Evolutionary conservation across 2,888 invertebrate genomes (phyloP).

Genomic region (Lathronympha strigana): DNA sequence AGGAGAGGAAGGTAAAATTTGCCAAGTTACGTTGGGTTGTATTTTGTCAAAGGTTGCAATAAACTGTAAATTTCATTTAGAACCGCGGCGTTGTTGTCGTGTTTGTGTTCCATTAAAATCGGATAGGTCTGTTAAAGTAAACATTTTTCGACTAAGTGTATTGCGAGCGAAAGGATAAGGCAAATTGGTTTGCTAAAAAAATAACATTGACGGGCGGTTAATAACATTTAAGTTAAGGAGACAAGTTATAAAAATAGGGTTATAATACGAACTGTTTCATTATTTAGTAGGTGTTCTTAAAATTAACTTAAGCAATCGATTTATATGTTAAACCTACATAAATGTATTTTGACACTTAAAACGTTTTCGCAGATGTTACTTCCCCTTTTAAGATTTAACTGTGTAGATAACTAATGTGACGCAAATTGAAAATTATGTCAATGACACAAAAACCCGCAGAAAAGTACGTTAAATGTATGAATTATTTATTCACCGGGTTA

Average conservation of each 20-base stretch:
- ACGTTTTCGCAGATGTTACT: background rate
- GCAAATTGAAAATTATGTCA: no score
- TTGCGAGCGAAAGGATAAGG: slow-evolving; percentile 9
- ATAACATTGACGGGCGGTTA: slow-evolving; percentile 2
- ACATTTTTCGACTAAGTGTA: slow-evolving; percentile 57
- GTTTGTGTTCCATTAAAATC: slow-evolving; percentile 69
- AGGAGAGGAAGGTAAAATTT: slow-evolving; percentile 11
- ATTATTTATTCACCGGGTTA: no score
- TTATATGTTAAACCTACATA: slow-evolving; percentile 9
- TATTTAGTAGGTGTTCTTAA: no score
- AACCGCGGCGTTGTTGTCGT: slow-evolving; percentile 65
- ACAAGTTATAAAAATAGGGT: slow-evolving; percentile 27
- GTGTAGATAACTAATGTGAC: no score
- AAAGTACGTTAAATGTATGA: no score
- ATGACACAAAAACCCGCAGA: no score
- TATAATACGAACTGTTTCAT: no score
- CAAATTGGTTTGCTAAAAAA: background rate
- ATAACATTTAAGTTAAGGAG: slow-evolving; percentile 1
- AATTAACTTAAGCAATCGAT: slow-evolving; percentile 22
- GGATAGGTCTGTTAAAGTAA: slow-evolving; percentile 64
- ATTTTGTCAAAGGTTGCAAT: slow-evolving; percentile 51
- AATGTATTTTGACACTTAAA: background rate
- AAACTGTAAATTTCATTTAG: slow-evolving; percentile 61
- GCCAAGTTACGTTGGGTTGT: slow-evolving; percentile 27
- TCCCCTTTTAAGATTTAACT: background rate